Evolutionary conservation across 2,888 invertebrate species (phyloP).

Genomic region (Caenorhabditis auriculariae): DNA sequence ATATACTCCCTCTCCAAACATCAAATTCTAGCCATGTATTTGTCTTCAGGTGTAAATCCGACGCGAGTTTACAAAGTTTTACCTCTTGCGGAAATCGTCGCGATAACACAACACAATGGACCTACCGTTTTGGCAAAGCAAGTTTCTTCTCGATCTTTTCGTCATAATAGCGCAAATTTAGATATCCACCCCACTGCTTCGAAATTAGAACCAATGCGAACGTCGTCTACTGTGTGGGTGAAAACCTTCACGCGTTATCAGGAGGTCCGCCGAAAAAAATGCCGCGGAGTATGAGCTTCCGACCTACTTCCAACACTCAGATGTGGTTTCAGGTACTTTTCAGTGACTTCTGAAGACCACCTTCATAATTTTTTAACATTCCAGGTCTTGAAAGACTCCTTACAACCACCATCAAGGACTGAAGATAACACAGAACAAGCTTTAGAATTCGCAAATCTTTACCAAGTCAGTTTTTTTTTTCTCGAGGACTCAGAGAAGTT

Average conservation of each 20-base stretch:
- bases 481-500: neutral
- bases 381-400: conserved; percentile 45
- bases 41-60: conserved; percentile 49
- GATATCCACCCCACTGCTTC: conserved; percentile 62
- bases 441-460: conserved; percentile 59
- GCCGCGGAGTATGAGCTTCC: conserved; percentile 35
- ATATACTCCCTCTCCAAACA: conserved; percentile 14
- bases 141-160: neutral
- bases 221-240: conserved; percentile 62
- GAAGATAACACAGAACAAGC: conserved; percentile 58
- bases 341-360: too few species aligned
- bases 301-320: conserved; percentile 43
- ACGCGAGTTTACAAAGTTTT: conserved; percentile 51
- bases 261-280: conserved; percentile 43
- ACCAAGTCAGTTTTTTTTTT: conserved; percentile 41
- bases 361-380: too few species aligned
- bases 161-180: conserved; percentile 1
- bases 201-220: conserved; percentile 59
- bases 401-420: conserved; percentile 50
- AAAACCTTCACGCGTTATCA: conserved; percentile 53
- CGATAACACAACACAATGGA: conserved; percentile 56
- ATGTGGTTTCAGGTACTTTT: conserved; percentile 51
- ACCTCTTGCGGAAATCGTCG: conserved; percentile 56
- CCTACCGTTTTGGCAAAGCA: conserved; percentile 45
- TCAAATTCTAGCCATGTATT: conserved; percentile 3